Percentiles rank a stretch among this genome's conserved stretches.
These are phyloP conservation scores for Dysdera silvatica DNA, from an alignment of 1,140 invertebrate species.

Conservation along the genomic window DNA sequence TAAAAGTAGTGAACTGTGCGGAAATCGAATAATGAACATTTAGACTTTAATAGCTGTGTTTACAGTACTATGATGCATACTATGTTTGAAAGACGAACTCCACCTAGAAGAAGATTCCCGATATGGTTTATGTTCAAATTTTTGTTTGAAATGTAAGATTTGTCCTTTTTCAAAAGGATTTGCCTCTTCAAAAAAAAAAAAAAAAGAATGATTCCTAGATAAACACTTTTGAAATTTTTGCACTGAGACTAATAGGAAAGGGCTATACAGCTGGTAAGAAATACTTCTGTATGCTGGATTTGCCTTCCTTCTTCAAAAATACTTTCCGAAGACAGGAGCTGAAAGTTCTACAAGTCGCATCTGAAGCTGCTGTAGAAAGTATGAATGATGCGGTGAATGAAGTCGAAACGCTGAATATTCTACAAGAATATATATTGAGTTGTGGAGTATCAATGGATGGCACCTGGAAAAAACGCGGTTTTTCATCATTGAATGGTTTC, in stretches of 20 bases:
- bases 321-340: neutral
- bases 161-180: neutral
- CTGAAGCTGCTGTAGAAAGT: neutral
- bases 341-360: neutral
- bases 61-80: neutral
- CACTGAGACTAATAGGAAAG: neutral
- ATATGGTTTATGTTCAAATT: neutral
- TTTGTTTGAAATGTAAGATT: neutral
- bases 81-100: neutral
- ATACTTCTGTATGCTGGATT: neutral
- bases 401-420: neutral
- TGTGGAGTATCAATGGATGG: slow-evolving; percentile 4
- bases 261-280: neutral
- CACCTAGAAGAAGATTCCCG: neutral
- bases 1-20: no score
- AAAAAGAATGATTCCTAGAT: neutral
- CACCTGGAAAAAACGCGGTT: neutral
- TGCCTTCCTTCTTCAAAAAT: neutral
- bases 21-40: neutral
- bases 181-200: neutral
- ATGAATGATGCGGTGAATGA: neutral
- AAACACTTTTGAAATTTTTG: neutral
- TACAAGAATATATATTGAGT: neutral
- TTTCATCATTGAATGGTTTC: neutral
- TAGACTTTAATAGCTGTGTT: neutral